Conservation (phyloP, 2,888 invertebrate genomes). For the Rotaria socialis region DNA sequence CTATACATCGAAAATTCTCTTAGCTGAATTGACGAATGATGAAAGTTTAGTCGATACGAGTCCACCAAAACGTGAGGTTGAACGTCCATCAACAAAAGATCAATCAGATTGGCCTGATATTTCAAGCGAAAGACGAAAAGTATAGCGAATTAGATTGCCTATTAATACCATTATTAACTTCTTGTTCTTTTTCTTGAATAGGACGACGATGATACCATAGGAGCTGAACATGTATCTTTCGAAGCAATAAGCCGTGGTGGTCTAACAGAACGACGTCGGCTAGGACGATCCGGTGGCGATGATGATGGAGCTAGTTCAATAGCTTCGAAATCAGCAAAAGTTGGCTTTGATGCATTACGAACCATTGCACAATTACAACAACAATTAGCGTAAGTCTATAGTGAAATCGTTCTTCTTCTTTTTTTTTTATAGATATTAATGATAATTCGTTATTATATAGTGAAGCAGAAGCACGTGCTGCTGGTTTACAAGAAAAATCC, state of each 20-base stretch:
- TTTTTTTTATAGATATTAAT: neutral
- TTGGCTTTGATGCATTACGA: conserved; percentile 18
- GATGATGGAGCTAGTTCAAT: too few relatives aligned
- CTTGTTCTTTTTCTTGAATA: neutral
- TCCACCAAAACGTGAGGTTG: neutral
- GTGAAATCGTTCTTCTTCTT: neutral
- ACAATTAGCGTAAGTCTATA: conserved; percentile 10
- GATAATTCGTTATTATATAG: neutral
- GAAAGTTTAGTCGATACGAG: neutral
- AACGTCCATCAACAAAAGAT: neutral
- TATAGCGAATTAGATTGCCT: neutral
- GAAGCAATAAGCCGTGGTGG: conserved; percentile 34
- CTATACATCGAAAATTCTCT: neutral
- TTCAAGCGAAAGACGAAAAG: neutral
- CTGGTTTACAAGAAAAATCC: neutral
- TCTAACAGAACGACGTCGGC: conserved; percentile 23
- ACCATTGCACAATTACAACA: conserved; percentile 2
- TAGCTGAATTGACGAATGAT: conserved; percentile 13
- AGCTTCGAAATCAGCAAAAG: neutral
- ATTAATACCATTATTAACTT: too few relatives aligned
- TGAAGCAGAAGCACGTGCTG: conserved; percentile 22
- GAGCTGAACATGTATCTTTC: neutral
- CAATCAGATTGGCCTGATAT: neutral
- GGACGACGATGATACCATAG: neutral
- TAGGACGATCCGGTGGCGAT: neutral